Conservation (phyloP, 2,888 invertebrate species). For the Rhorus exstirpatorius region DNA sequence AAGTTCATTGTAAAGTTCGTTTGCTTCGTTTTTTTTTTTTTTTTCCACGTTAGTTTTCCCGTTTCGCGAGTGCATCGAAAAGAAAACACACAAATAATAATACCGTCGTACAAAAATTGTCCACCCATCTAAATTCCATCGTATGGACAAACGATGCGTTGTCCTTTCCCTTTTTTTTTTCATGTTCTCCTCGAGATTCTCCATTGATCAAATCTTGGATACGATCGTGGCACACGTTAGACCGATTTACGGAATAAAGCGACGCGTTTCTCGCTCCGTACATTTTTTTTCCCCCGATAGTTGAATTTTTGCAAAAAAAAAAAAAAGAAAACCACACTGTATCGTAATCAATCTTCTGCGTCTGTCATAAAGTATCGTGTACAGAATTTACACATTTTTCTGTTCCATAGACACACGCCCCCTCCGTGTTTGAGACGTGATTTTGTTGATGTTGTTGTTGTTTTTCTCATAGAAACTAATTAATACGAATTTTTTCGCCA, state of each 20-base stretch:
- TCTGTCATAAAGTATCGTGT: constrained; percentile 42
- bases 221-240: constrained; percentile 12
- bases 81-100: too few relatives aligned
- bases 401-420: constrained; percentile 36
- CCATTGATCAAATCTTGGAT: constrained; percentile 20
- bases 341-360: constrained; percentile 53
- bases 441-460: constrained; percentile 17
- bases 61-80: too few relatives aligned
- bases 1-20: too few relatives aligned
- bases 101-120: constrained; percentile 55
- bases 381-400: constrained; percentile 69
- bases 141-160: constrained; percentile 13
- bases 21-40: neutral
- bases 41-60: too few relatives aligned
- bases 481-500: constrained; percentile 85
- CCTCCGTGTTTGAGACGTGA: constrained; percentile 22
- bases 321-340: constrained; percentile 62
- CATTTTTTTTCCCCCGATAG: constrained; percentile 65
- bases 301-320: constrained; percentile 62
- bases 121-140: neutral
- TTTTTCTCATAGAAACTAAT: constrained; percentile 40
- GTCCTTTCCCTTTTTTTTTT: too few relatives aligned
- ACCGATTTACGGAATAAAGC: constrained; percentile 41
- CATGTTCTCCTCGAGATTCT: constrained; percentile 3
- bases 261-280: constrained; percentile 49